A percentile compares a stretch with the other conserved stretches of the same genome.
Conservation (phyloP, 2,888 invertebrate genomes). For the Tricholauxania praeusta region DNA sequence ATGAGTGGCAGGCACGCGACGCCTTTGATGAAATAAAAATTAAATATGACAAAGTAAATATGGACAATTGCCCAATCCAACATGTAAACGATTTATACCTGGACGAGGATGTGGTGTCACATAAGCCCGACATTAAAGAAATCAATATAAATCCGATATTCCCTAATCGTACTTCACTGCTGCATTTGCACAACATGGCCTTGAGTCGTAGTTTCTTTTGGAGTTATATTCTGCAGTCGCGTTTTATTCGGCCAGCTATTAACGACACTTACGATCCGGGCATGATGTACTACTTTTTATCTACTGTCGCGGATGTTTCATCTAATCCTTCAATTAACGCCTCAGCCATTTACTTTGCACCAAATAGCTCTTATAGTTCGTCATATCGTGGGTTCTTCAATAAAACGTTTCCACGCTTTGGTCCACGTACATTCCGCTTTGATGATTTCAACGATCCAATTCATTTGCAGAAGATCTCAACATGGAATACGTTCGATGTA, state of each 20-base stretch:
- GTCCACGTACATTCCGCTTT: constrained; percentile 89
- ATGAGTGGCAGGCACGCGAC: constrained; percentile 93
- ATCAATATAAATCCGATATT: constrained; percentile 94
- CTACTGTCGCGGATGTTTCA: constrained; percentile 94
- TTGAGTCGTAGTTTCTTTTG: constrained; percentile 94
- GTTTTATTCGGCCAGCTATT: constrained; percentile 89
- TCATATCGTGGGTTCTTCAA: constrained; percentile 97
- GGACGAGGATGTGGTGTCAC: constrained; percentile 87
- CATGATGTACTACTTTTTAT: constrained; percentile 97
- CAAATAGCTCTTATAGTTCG: constrained; percentile 93
- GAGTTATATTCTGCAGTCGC: constrained; percentile 92
- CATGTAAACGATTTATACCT: constrained; percentile 87
- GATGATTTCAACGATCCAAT: constrained; percentile 98
- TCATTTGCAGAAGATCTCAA: constrained; percentile 93
- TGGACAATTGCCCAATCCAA: constrained; percentile 91
- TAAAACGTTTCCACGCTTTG: constrained; percentile 93
- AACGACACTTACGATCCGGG: constrained; percentile 96
- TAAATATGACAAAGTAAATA: constrained; percentile 84
- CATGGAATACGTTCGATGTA: constrained; percentile 90
- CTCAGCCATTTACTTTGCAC: constrained; percentile 93
- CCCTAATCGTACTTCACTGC: constrained; percentile 91
- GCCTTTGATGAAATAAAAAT: constrained; percentile 89
- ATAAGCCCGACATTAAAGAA: constrained; percentile 92
- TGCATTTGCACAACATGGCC: constrained; percentile 97
- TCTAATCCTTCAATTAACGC: constrained; percentile 93